Evolutionary conservation across 2,797 vertebrate genomes (phyloP).

Genomic region (Parotocinclus haroldoi): DNA sequence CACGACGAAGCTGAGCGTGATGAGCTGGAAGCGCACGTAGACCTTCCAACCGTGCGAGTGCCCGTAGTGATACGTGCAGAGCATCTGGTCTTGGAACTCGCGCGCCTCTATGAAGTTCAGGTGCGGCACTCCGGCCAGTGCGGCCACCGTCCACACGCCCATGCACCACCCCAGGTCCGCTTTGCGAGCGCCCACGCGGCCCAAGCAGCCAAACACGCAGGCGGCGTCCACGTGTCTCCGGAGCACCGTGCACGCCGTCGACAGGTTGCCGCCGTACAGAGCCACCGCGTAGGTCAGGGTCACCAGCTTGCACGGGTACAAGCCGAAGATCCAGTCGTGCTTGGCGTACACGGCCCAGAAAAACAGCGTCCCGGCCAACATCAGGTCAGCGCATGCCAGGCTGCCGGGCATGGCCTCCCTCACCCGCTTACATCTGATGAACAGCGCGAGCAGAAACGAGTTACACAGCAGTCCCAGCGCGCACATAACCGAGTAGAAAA

Average conservation of each 20-base stretch:
- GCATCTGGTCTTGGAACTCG: slow-evolving; percentile 25
- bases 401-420: slow-evolving; percentile 63
- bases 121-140: slow-evolving; percentile 62
- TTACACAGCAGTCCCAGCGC: slow-evolving; percentile 60
- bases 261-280: slow-evolving; percentile 72
- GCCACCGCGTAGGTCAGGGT: slow-evolving; percentile 62
- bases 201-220: slow-evolving; percentile 31
- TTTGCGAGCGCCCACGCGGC: slow-evolving; percentile 15
- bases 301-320: slow-evolving; percentile 58
- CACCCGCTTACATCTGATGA: slow-evolving; percentile 50
- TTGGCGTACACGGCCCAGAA: slow-evolving; percentile 64
- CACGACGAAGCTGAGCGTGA: slow-evolving; percentile 63
- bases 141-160: slow-evolving; percentile 58
- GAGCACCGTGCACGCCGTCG: slow-evolving; percentile 68
- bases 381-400: slow-evolving; percentile 67
- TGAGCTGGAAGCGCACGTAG: slow-evolving; percentile 61
- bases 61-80: slow-evolving; percentile 60
- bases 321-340: slow-evolving; percentile 64
- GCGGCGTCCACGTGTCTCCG: slow-evolving; percentile 64
- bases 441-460: slow-evolving; percentile 49
- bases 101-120: slow-evolving; percentile 58
- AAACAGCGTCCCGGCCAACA: slow-evolving; percentile 67
- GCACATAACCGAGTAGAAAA: slow-evolving; percentile 61
- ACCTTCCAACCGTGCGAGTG: slow-evolving; percentile 58
- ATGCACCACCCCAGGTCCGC: slow-evolving; percentile 38